A percentile compares a stretch with the other conserved stretches of the same genome.
phyloP scores from a whole-genome alignment of 2,113 vertebrate genomes.

The Syrmaticus mikado region DNA sequence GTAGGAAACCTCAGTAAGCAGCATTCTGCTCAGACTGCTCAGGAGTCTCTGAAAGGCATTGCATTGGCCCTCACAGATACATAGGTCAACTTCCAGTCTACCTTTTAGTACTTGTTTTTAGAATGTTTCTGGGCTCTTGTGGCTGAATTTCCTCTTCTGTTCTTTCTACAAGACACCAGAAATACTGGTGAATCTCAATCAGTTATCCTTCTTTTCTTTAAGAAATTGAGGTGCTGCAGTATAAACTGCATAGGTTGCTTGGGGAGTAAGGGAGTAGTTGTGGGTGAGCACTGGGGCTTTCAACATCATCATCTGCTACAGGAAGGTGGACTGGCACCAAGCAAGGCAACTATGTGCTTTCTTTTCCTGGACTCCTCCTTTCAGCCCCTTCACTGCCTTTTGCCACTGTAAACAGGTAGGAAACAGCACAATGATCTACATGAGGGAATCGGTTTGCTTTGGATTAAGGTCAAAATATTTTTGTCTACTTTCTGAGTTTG shows the following conservation, averaged over 20 bases:
- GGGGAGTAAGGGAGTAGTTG: neutral
- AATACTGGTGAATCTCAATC: neutral
- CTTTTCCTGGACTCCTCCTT: neutral
- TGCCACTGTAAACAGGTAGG: neutral
- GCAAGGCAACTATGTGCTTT: neutral
- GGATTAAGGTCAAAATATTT: neutral
- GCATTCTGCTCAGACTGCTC: neutral
- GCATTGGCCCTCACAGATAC: neutral
- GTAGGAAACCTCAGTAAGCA: neutral
- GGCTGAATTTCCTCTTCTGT: neutral
- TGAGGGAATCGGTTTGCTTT: neutral
- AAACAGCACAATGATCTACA: neutral
- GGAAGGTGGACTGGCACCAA: neutral
- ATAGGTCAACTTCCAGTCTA: neutral
- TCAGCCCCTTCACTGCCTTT: neutral
- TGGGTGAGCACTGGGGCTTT: neutral
- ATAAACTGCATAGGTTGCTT: neutral
- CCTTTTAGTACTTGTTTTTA: neutral
- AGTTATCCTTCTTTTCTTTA: neutral
- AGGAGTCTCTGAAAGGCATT: neutral
- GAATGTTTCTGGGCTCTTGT: neutral
- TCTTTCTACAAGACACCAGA: neutral
- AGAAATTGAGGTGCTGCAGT: neutral
- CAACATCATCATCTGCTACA: neutral
- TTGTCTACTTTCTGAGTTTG: neutral